Percentiles rank a stretch among this genome's conserved stretches.
Evolutionary conservation across 2,888 invertebrate genomes (phyloP).

Genomic region (Tipula vernalis): DNA sequence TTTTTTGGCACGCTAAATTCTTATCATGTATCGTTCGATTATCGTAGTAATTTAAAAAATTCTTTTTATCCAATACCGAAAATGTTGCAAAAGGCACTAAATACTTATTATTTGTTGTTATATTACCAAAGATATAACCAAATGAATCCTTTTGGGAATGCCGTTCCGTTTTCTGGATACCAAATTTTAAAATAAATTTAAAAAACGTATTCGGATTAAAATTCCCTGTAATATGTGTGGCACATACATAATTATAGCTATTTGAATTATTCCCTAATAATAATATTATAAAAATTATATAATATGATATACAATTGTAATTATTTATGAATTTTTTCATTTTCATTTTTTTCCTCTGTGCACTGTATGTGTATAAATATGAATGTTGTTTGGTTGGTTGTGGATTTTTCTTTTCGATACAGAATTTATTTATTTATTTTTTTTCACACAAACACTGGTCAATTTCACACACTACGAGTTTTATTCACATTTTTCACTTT

Average conservation of each 20-base stretch:
- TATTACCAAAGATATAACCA: conserved; percentile 93
- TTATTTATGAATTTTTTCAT: background rate
- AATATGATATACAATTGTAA: background rate
- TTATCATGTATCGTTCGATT: conserved; percentile 54
- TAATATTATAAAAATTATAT: conserved; percentile 8
- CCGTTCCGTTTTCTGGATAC: conserved; percentile 89
- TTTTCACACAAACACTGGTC: background rate
- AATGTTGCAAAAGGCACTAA: conserved; percentile 56
- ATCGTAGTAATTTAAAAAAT: conserved; percentile 82
- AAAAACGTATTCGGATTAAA: conserved; percentile 66
- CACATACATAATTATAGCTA: conserved; percentile 10
- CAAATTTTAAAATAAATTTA: conserved; percentile 88
- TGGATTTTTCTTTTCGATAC: background rate
- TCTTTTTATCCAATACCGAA: conserved; percentile 78
- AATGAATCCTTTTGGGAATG: conserved; percentile 74
- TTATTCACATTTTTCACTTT: background rate
- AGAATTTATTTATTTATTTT: background rate
- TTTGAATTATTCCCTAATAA: conserved; percentile 5
- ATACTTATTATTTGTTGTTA: conserved; percentile 59
- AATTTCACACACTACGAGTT: background rate
- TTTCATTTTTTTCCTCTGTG: background rate
- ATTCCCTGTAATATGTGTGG: conserved; percentile 48
- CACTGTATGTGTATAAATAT: background rate
- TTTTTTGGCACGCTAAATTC: conserved; percentile 64
- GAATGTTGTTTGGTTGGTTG: background rate